Base-by-base conservation (phyloP, 2,888 invertebrate genomes). In the Alviniconcha strummeri region DNA sequence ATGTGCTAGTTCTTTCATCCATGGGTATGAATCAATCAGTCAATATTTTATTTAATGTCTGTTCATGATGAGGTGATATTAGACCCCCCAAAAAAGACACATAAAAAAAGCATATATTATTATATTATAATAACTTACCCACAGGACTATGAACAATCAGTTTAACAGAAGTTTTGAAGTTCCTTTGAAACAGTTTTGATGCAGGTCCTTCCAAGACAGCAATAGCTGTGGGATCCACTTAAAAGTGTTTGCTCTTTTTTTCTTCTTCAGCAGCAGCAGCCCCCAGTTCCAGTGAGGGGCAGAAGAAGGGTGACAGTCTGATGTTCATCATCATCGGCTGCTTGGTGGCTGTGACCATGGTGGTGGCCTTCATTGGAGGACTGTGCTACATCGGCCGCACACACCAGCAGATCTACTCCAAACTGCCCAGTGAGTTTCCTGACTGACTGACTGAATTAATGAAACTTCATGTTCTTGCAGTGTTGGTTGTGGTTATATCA, bases 361-460 rank as follows among this genome's bases (percentile, higher is more conserved):
- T 91, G 78, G 91, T 90, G 36, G 88, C 89, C 5, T 82, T 88
- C 71, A 89, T 91, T 55, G 91, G 90, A 2, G 84, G 90, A 7
- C 86, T 90, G 85, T 91, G 91, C 82, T 91, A 90, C 67, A 87
- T 85, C 75, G 90, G 90, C 79, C 83, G 88, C 78, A 87, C 89
- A 13, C 88, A 90, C 55, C 81, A 88, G 5, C 88, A 89, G 84
- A 85, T 90, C 69, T 91, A 91, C 83, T 86, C 88, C 77, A 91
- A 90, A 85, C 81, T 91, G 6, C 91, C 91, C 86, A 90, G 91
- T 91, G 79, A 80, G 82, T 67, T 76, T 64, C 64, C 15, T 64
- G 64, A 64, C 15, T 64, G 64, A 15, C 64, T 13, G 64, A n/a
- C 1, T 69, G 69, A 17, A 15, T 17, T 1, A 64, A 64, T 36